Base-by-base conservation (phyloP, 2,888 invertebrate genomes). In the Eurytoma californica region DNA sequence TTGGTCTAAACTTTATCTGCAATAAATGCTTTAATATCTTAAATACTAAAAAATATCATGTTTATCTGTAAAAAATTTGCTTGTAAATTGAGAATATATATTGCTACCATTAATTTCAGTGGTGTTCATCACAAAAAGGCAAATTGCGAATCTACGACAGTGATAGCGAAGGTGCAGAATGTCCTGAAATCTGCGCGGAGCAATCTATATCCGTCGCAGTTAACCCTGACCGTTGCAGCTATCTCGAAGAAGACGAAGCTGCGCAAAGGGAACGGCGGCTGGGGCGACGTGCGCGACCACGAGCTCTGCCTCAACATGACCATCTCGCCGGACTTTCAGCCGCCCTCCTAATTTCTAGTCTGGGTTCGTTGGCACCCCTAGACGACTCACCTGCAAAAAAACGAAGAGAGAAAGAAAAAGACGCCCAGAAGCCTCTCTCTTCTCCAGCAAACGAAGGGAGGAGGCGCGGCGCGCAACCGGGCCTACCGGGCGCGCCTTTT, bases 41-140 rank as follows among this genome's bases (percentile, higher is more conserved):
- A 24, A 24, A 24, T 24, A 24, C 2, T 24, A 24, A 24, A 24
- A 24, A 24, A 24, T n/a, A 24, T 24, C 24, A 2, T 24, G 24
- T 24, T 24, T 24, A n/a, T n/a, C n/a, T n/a, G n/a, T n/a, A n/a
- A n/a, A n/a, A n/a, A n/a, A n/a, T n/a, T n/a, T n/a, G n/a, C n/a
- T n/a, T n/a, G n/a, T n/a, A n/a, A n/a, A n/a, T n/a, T n/a, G n/a
- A n/a, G n/a, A n/a, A n/a, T n/a, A n/a, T n/a, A n/a, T n/a, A n/a
- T n/a, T n/a, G n/a, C n/a, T n/a, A n/a, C n/a, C n/a, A n/a, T n/a
- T n/a, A n/a, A n/a, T 51, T 91, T 16, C 92, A 98, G 98, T 91
- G 98, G 98, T 9, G 95, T 98, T 72, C 98, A 98, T 90, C 98
- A 98, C 90, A 98, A 97, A 92, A 96, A 97, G 88, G 94, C 94